Conservation (phyloP, 2,888 invertebrate genomes). For the Aphelenchoides bicaudatus region DNA sequence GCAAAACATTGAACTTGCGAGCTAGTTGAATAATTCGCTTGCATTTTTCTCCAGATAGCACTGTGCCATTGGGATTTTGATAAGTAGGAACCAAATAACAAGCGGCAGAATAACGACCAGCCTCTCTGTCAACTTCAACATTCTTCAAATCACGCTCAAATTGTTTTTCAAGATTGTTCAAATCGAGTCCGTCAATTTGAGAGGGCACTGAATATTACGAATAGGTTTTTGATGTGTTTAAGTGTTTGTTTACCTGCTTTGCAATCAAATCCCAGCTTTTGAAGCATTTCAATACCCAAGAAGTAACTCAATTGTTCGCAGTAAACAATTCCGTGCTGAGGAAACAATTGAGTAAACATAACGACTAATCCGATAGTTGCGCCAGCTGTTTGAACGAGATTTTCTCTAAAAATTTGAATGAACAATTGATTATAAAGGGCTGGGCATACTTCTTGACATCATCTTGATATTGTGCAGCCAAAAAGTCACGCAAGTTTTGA, state of each 20-base stretch:
- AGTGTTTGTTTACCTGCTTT: constrained; percentile 61
- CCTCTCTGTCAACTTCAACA: constrained; percentile 18
- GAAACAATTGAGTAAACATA: constrained; percentile 62
- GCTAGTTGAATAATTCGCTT: constrained; percentile 19
- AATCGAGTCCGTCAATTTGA: constrained; percentile 64
- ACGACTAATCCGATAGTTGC: constrained; percentile 69
- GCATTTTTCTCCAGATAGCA: constrained; percentile 28
- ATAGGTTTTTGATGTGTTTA: not conserved
- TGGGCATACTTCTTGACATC: too few species aligned
- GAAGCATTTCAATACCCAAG: constrained; percentile 67
- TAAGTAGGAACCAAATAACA: constrained; percentile 68
- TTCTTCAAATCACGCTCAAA: constrained; percentile 60
- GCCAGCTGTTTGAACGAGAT: constrained; percentile 68
- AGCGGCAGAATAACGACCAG: constrained; percentile 64
- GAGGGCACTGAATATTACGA: not conserved
- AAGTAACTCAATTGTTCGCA: constrained; percentile 71
- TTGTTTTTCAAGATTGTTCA: constrained; percentile 64
- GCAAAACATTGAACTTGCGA: constrained; percentile 60
- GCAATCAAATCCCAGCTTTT: constrained; percentile 66
- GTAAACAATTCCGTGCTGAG: constrained; percentile 65
- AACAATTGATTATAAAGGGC: too few species aligned
- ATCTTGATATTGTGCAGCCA: constrained; percentile 25
- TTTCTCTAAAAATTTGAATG: constrained; percentile 62
- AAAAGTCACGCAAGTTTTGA: constrained; percentile 23
- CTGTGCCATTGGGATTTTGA: constrained; percentile 68